phyloP scores from a whole-genome alignment of 2,888 invertebrate species.

The Homarus gammarus region DNA sequence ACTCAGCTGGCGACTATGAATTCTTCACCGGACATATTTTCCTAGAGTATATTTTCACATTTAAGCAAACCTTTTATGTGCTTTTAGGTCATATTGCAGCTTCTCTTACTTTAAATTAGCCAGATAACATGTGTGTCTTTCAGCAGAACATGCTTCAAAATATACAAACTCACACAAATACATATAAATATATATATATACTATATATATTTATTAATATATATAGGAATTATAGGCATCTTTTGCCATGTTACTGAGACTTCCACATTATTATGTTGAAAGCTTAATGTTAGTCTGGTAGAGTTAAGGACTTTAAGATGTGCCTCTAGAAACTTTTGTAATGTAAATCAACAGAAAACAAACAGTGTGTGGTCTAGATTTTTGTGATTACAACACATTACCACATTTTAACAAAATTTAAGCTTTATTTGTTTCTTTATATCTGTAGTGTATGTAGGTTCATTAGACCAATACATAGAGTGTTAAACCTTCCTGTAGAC shows the following conservation, averaged over 20 bases:
- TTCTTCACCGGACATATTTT: background rate
- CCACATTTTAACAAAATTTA: background rate
- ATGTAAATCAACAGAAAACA: conserved; percentile 36
- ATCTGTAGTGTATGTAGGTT: background rate
- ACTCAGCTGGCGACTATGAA: background rate
- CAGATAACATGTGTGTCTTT: background rate
- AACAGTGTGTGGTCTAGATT: conserved; percentile 32
- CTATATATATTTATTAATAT: background rate
- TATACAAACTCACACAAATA: background rate
- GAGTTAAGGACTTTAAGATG: conserved; percentile 52
- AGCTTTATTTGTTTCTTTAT: conserved; percentile 22
- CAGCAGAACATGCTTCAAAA: background rate
- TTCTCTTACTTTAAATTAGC: background rate
- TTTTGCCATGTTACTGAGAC: background rate
- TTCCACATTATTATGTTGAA: conserved; percentile 10
- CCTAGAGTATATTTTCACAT: background rate
- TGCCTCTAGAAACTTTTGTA: conserved; percentile 52
- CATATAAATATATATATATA: background rate
- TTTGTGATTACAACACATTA: conserved; percentile 11
- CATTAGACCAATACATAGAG: background rate
- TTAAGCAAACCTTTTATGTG: background rate
- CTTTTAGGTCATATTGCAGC: conserved; percentile 15
- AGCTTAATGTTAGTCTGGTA: conserved; percentile 35
- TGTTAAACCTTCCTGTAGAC: conserved; percentile 9
- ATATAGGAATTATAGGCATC: background rate